Percentiles rank a stretch among this genome's conserved stretches.
Evolutionary conservation across 1,140 invertebrate species (phyloP).

Genomic region (Cherax quadricarinatus): DNA sequence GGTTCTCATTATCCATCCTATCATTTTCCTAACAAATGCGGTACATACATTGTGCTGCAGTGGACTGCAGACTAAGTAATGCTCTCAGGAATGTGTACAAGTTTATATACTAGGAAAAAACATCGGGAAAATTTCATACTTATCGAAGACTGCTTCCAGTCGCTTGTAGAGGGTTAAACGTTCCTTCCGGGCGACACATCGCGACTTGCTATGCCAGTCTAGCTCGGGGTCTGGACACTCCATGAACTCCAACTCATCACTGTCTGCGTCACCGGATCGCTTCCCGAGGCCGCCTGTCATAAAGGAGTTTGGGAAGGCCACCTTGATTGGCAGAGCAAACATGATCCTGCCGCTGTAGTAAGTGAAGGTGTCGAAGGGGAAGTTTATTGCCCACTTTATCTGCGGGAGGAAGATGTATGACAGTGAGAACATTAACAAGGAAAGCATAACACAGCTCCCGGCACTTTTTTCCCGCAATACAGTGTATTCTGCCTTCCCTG

Average conservation of each 20-base stretch:
- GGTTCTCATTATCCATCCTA: no score
- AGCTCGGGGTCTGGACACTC: no score
- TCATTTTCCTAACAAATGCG: no score
- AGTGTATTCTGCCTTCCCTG: no score
- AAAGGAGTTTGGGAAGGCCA: conserved; percentile 27
- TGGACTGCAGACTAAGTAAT: no score
- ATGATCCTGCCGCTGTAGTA: conserved; percentile 50
- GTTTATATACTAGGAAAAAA: no score
- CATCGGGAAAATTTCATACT: background rate
- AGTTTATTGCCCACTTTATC: conserved; percentile 52
- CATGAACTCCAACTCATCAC: background rate
- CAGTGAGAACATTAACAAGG: no score
- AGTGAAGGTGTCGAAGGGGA: conserved; percentile 62
- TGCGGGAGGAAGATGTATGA: background rate
- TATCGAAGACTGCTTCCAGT: background rate
- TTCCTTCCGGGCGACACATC: background rate
- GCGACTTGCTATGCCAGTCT: background rate
- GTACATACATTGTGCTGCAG: no score
- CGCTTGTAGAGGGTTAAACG: background rate
- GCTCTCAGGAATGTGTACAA: no score
- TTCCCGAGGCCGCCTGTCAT: background rate
- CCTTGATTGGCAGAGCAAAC: conserved; percentile 48
- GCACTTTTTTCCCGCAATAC: no score
- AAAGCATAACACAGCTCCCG: no score
- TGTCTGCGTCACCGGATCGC: background rate